phyloP scores from a whole-genome alignment of 92 coral and sea anemone genomes.

The Diadumene lineata region DNA sequence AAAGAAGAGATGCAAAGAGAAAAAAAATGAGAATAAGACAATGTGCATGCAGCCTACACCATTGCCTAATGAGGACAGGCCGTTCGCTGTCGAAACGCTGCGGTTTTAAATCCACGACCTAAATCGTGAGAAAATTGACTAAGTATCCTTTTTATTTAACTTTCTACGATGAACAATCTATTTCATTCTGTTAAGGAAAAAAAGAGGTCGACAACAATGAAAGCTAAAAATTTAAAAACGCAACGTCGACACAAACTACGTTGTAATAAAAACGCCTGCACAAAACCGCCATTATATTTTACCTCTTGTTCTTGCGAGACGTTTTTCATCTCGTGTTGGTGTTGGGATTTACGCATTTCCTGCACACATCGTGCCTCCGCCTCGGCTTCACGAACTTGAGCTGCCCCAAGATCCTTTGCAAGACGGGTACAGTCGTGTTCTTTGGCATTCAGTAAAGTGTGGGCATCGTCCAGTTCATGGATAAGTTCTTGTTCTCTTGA shows the following conservation, averaged over 20 bases:
- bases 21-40: too few relatives aligned
- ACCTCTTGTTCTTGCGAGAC: slow-evolving; percentile 90
- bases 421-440: slow-evolving; percentile 96
- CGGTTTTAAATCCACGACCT: too few relatives aligned
- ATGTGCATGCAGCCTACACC: too few relatives aligned
- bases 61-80: too few relatives aligned
- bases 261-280: background rate
- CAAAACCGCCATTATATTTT: background rate
- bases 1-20: background rate
- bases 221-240: background rate
- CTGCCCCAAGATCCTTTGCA: slow-evolving; percentile 96
- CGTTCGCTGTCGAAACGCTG: too few relatives aligned
- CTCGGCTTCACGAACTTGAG: slow-evolving; percentile 98
- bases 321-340: slow-evolving; percentile 77
- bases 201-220: background rate
- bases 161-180: too few relatives aligned
- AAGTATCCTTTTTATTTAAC: too few relatives aligned
- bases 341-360: slow-evolving; percentile 79
- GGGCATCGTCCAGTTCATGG: slow-evolving; percentile 95
- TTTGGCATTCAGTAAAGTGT: slow-evolving; percentile 76
- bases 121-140: too few relatives aligned
- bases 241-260: too few relatives aligned
- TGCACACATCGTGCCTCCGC: slow-evolving; percentile 96
- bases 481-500: slow-evolving; percentile 91
- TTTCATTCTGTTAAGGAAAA: too few relatives aligned